Evolutionary conservation across 2,113 vertebrate genomes (phyloP), one percentile per base, ranked within the genome.

Genomic region (Caracal caracal): DNA sequence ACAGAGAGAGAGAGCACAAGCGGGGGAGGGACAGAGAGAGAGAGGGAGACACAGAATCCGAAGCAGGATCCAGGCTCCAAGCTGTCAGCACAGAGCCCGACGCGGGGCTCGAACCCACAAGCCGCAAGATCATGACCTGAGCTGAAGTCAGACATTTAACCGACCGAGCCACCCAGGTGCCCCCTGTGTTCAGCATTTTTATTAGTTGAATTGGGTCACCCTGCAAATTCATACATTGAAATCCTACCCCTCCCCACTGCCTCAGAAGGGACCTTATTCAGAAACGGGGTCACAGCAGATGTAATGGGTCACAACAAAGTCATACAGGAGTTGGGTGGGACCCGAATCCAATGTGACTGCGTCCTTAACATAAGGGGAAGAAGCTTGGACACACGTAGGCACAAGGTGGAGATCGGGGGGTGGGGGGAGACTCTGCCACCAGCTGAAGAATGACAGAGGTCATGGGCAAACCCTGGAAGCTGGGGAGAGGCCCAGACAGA

Each of bases 161-260:
- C 53, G 19, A 20, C 53, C 6, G 53, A 20, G 53, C 6, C 53
- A 19, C 53, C 53, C 53, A 20, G 53, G 53, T 19, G 53, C 53
- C 53, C 4, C 4, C 26, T 33, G 0, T 2, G 33, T 22, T 43
- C 37, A 12, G 19, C 22, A 5, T 6, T 0, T 19, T 28, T 35
- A 40, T 40, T 20, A 28, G 40, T 24, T 1, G 11, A 35, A 7
- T 1, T 11, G 37, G 12, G 20, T 9, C 30, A 3, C 40, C 24
- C 28, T n/a, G 53, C 1, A 53, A 33, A 59, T 76, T 28, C 33
- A 4, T 16, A 4, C 5, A 9, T 10, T 11, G n/a, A 13, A 2
- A 15, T n/a, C 47, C 22, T 15, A 33, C 12, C 4, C 19, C 59
- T 80, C 0, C 59, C 85, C 0, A 7, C 30, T 6, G 17, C 40